Evolutionary conservation across 2,113 vertebrate species (phyloP).

Genomic region (Nesogale talazaci): DNA sequence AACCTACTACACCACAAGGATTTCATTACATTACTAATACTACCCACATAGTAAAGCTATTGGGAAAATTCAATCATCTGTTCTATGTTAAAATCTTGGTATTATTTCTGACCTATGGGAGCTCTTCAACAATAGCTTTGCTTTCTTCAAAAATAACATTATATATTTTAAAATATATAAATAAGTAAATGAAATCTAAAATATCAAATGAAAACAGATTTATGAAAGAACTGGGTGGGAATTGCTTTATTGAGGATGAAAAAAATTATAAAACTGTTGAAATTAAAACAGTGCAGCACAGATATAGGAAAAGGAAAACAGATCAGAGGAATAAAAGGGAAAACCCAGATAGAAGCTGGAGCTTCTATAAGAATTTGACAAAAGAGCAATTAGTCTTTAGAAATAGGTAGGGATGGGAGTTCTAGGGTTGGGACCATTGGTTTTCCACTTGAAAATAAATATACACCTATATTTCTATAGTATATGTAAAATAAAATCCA

Average conservation of each 20-base stretch:
- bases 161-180: not conserved
- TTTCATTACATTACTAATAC: too few relatives aligned
- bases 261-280: not conserved
- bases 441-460: not conserved
- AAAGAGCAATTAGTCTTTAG: not conserved
- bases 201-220: not conserved
- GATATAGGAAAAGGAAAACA: not conserved
- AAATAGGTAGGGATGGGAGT: not conserved
- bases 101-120: too few relatives aligned
- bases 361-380: too few relatives aligned
- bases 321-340: not conserved
- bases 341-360: not conserved
- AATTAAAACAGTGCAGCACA: not conserved
- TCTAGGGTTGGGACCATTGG: not conserved
- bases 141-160: too few relatives aligned
- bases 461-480: not conserved
- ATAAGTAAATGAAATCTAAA: not conserved
- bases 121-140: too few relatives aligned
- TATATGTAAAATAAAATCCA: conserved; percentile 1
- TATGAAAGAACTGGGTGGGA: not conserved
- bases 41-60: too few relatives aligned
- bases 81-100: too few relatives aligned
- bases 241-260: not conserved
- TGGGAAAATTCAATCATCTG: too few relatives aligned
- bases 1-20: too few relatives aligned